A percentile compares a stretch with the other conserved stretches of the same genome.
phyloP scores from a whole-genome alignment of 1,140 invertebrate genomes.

The Littorina saxatilis region DNA sequence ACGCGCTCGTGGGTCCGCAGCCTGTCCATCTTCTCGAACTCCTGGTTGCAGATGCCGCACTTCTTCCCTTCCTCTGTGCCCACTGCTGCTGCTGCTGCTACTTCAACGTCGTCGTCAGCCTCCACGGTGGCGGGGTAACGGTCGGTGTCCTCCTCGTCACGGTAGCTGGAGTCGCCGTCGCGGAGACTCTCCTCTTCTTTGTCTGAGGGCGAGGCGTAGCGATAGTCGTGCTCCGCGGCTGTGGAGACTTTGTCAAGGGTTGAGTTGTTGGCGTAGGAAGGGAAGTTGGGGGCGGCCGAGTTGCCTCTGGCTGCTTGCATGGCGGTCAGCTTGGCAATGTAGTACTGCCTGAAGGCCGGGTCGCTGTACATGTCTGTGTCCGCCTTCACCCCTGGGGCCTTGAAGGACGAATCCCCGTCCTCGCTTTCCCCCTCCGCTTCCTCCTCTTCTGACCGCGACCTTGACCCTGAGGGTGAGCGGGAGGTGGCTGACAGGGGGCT shows the following conservation, averaged over 20 bases:
- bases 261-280: too few relatives aligned
- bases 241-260: too few relatives aligned
- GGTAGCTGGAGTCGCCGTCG: background rate
- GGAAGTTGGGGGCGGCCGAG: background rate
- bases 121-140: slow-evolving; percentile 15
- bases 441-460: slow-evolving; percentile 32
- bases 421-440: slow-evolving; percentile 35
- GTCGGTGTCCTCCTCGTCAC: slow-evolving; percentile 22
- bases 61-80: slow-evolving; percentile 43
- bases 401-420: background rate
- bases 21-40: slow-evolving; percentile 55
- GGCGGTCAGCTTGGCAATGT: background rate
- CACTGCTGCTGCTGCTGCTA: slow-evolving; percentile 35
- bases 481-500: slow-evolving; percentile 29
- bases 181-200: slow-evolving; percentile 7
- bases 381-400: background rate
- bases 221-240: background rate
- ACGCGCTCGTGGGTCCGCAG: slow-evolving; percentile 61
- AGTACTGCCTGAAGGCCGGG: background rate
- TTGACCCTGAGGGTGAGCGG: slow-evolving; percentile 20
- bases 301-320: background rate
- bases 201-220: background rate
- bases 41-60: slow-evolving; percentile 64
- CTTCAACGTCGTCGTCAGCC: slow-evolving; percentile 33
- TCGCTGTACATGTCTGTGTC: background rate